These are phyloP conservation scores for Pocillopora damicornis DNA, from an alignment of 64 coral and sea anemone genomes.

Conservation along the genomic window DNA sequence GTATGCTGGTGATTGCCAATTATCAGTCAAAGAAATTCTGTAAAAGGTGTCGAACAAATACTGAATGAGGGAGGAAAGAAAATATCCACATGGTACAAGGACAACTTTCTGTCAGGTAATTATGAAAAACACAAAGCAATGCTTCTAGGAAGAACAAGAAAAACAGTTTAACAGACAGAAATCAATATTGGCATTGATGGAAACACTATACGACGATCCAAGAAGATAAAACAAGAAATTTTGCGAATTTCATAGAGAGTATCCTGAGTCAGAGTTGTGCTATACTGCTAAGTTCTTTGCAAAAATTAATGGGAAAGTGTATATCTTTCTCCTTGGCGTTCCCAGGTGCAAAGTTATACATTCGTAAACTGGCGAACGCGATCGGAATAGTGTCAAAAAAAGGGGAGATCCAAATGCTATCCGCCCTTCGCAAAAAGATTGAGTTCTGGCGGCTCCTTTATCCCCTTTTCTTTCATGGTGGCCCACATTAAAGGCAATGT, in stretches of 20 bases:
- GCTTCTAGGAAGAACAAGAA: too few species aligned
- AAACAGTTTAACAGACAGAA: too few species aligned
- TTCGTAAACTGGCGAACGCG: not conserved
- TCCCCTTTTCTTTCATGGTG: not conserved
- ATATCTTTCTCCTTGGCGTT: not conserved
- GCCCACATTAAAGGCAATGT: not conserved
- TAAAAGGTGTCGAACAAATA: too few species aligned
- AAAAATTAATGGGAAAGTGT: constrained; percentile 8
- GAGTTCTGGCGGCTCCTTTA: not conserved
- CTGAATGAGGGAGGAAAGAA: too few species aligned
- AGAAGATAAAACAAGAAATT: not conserved
- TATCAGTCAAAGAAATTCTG: too few species aligned
- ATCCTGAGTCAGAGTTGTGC: not conserved
- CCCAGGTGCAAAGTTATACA: not conserved
- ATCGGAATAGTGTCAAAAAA: not conserved
- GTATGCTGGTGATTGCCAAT: too few species aligned
- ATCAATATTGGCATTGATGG: too few species aligned
- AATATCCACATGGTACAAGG: too few species aligned
- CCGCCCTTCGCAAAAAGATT: not conserved
- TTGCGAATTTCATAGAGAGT: not conserved
- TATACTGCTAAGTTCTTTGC: not conserved
- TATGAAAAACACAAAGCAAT: too few species aligned
- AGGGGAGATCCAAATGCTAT: not conserved
- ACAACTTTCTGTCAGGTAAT: too few species aligned
- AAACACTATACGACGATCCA: not conserved